Evolutionary conservation across 2,113 vertebrate species (phyloP).

Genomic region (Syngnathus typhle): DNA sequence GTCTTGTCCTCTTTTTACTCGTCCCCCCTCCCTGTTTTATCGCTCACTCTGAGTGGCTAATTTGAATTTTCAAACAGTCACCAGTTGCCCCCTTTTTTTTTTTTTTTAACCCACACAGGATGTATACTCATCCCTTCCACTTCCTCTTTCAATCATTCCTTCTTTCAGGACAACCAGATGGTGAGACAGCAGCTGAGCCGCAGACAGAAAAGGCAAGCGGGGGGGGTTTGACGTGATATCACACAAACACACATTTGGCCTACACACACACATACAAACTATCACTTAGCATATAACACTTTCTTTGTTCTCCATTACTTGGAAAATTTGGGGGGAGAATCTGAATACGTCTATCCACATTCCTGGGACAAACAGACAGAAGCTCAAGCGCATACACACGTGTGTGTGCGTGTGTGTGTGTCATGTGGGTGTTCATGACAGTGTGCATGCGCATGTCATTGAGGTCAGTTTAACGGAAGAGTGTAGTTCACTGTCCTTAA

Average conservation of each 20-base stretch:
- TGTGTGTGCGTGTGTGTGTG: too few relatives aligned
- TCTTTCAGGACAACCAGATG: slow-evolving; percentile 54
- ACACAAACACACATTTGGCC: slow-evolving; percentile 38
- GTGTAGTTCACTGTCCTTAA: neutral
- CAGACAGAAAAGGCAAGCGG: slow-evolving; percentile 57
- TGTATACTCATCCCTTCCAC: slow-evolving; percentile 41
- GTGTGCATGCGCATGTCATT: neutral
- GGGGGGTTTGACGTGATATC: slow-evolving; percentile 53
- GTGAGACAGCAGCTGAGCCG: slow-evolving; percentile 54
- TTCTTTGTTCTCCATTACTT: slow-evolving; percentile 58
- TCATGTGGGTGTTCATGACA: neutral
- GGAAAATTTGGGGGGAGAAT: slow-evolving; percentile 52
- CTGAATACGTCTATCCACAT: slow-evolving; percentile 26
- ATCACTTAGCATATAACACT: slow-evolving; percentile 50
- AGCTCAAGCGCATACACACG: too few relatives aligned
- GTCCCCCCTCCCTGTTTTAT: slow-evolving; percentile 2
- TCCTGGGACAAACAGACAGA: slow-evolving; percentile 5
- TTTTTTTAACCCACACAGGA: slow-evolving; percentile 36
- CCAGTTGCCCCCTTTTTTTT: slow-evolving; percentile 16
- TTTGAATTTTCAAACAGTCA: slow-evolving; percentile 52
- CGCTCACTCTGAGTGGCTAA: slow-evolving; percentile 39
- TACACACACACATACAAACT: slow-evolving; percentile 31
- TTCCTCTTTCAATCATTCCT: slow-evolving; percentile 27
- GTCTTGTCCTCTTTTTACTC: neutral
- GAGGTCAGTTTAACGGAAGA: neutral